Conservation (phyloP, 2,113 vertebrate species). For the Solenodon paradoxus region DNA sequence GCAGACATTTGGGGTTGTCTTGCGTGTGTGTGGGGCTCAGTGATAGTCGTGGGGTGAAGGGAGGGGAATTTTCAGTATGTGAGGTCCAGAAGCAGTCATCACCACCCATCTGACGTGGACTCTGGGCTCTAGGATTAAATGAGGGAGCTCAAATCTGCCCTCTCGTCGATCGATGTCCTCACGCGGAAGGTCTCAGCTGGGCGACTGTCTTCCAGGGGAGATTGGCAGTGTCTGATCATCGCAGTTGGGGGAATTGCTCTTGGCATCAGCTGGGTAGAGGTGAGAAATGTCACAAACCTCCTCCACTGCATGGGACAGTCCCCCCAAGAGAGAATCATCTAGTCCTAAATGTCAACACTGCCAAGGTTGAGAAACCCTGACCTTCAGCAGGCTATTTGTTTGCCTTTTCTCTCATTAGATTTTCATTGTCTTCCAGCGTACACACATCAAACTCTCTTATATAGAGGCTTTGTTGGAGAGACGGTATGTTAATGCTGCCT, state of each 20-base stretch:
- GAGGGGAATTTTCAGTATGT: not conserved
- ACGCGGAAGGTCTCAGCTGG: not conserved
- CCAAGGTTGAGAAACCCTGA: not conserved
- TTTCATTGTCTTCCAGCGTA: not conserved
- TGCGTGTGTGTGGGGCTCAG: too few species aligned
- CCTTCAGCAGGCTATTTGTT: not conserved
- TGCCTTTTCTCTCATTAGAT: not conserved
- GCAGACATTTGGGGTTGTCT: too few species aligned
- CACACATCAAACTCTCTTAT: not conserved
- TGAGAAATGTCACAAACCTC: not conserved
- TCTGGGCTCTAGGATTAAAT: not conserved
- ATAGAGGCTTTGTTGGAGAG: not conserved
- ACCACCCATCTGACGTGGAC: accelerated
- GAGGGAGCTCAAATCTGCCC: not conserved
- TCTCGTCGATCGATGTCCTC: not conserved
- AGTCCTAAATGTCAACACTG: not conserved
- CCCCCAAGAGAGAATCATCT: not conserved
- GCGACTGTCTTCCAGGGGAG: not conserved
- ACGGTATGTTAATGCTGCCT: not conserved
- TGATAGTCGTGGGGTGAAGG: not conserved
- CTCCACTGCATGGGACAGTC: too few species aligned
- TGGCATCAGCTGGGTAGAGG: not conserved
- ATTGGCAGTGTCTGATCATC: not conserved
- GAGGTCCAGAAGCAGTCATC: not conserved
- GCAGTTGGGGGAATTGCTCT: not conserved